phyloP scores from a whole-genome alignment of 2,113 vertebrate genomes.

The Vimba vimba region DNA sequence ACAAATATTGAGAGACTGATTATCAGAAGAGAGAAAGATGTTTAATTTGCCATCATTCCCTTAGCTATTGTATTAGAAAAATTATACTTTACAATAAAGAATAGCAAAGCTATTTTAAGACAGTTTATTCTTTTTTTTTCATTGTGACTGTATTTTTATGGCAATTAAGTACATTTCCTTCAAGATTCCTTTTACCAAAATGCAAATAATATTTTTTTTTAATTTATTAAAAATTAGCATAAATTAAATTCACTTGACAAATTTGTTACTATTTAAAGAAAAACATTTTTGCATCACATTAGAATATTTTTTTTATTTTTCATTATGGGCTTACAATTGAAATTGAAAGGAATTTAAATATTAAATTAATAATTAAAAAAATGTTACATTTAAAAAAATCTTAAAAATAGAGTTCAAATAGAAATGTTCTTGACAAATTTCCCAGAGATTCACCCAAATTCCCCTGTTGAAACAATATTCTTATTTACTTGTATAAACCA shows the following conservation, averaged over 20 bases:
- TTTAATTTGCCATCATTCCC: no score
- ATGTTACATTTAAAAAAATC: not conserved
- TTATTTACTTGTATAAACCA: not conserved
- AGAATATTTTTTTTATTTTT: not conserved
- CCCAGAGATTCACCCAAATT: not conserved
- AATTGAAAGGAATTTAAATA: not conserved
- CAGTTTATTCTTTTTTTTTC: no score
- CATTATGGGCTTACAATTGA: not conserved
- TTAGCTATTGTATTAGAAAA: not conserved
- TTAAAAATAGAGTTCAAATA: not conserved
- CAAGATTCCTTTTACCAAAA: not conserved
- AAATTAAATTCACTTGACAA: not conserved
- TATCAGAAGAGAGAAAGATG: no score
- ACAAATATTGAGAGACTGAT: no score
- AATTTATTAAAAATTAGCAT: not conserved
- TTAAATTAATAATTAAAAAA: not conserved
- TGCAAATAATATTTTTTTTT: not conserved
- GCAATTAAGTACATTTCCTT: not conserved
- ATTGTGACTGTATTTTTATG: not conserved
- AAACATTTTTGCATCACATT: not conserved
- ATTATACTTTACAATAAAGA: no score
- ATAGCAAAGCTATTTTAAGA: no score
- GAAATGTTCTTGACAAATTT: not conserved
- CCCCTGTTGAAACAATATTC: not conserved
- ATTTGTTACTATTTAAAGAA: not conserved